These are phyloP conservation scores for Crocuta crocuta DNA, from an alignment of 2,113 vertebrate genomes.

Conservation along the genomic window DNA sequence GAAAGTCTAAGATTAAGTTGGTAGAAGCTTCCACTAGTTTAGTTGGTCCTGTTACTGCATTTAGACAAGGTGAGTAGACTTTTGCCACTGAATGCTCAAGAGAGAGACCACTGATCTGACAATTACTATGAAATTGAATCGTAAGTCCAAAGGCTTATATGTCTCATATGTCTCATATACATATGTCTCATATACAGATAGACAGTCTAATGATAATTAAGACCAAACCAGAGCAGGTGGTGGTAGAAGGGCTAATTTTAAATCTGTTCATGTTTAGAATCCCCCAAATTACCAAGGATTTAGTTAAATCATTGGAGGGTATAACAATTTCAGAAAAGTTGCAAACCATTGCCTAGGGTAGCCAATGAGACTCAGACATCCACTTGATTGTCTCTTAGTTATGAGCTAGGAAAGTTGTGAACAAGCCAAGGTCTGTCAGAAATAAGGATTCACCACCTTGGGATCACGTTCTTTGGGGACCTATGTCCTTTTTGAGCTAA, in stretches of 20 bases:
- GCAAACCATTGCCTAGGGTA: neutral
- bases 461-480: neutral
- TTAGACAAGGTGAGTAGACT: neutral
- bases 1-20: neutral
- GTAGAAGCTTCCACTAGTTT: accelerated
- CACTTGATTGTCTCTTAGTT: neutral
- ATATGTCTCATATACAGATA: neutral
- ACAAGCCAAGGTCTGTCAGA: neutral
- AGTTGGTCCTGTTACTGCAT: no score
- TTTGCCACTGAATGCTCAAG: neutral
- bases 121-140: neutral
- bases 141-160: neutral
- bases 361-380: neutral
- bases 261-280: neutral
- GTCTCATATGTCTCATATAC: neutral
- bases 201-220: neutral
- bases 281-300: neutral
- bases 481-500: neutral
- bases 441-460: neutral
- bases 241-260: neutral
- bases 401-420: neutral
- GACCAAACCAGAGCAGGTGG: neutral
- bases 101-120: neutral
- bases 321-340: neutral
- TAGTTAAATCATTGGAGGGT: neutral